These are phyloP conservation scores for Delichon dasypus DNA, from an alignment of 2,797 vertebrate species.

Conservation along the genomic window DNA sequence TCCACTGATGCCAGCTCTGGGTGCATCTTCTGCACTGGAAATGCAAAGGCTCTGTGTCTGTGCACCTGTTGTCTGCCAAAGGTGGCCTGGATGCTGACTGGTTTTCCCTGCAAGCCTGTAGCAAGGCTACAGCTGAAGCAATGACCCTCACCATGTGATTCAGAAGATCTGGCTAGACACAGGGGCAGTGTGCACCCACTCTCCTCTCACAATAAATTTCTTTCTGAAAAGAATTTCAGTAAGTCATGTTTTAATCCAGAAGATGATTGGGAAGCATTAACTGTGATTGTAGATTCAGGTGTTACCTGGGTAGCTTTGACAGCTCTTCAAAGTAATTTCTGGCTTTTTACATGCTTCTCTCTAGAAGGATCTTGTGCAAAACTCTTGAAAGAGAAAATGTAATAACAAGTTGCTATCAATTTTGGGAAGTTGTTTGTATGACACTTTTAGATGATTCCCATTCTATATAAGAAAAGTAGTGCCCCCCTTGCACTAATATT, in stretches of 20 bases:
- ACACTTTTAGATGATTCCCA: neutral
- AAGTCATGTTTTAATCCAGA: neutral
- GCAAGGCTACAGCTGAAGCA: neutral
- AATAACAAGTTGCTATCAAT: neutral
- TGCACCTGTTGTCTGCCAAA: neutral
- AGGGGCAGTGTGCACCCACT: neutral
- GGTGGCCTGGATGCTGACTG: neutral
- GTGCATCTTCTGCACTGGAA: neutral
- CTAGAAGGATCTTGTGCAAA: neutral
- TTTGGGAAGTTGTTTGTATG: neutral
- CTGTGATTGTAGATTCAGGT: neutral
- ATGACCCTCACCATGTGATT: accelerated
- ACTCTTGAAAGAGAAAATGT: neutral
- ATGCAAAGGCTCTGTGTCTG: neutral
- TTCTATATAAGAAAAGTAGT: neutral
- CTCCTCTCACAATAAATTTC: neutral
- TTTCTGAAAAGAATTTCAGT: neutral
- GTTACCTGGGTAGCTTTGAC: neutral
- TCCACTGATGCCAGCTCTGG: neutral
- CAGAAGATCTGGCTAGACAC: neutral
- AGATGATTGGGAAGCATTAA: neutral
- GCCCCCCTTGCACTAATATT: neutral
- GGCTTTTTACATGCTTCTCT: neutral
- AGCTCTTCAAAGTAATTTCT: neutral
- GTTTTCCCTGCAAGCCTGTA: neutral